Base-by-base conservation (phyloP, 2,113 vertebrate genomes). In the Ammodytes marinus region DNA sequence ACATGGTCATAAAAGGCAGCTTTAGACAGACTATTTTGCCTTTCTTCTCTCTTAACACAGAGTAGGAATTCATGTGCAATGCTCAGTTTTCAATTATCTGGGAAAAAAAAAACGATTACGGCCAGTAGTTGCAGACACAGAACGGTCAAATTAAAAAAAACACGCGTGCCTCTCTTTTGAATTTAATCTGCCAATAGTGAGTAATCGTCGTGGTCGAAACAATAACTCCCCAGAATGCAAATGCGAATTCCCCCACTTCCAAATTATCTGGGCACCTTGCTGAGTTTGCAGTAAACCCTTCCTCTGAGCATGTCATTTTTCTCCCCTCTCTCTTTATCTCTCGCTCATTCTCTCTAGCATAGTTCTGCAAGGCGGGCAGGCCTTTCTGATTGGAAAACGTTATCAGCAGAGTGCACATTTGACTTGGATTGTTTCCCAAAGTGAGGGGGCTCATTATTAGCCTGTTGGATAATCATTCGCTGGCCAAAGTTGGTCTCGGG, bases 391-490 rank as follows among this genome's bases (percentile, higher is more conserved):
- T 90, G 84, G 80, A 84, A 27, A 88, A 80, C 63, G 63, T 90
- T 92, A 93, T 93, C 91, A 88, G 91, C 43, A 19, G 43, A 70
- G 82, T 69, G 65, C 93, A 94, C 91, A 91, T 94, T 94, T 91
- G 85, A 81, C 87, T 93, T 87, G 87, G 83, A 92, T 90, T 89
- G 88, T 92, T 88, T 94, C 83, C 85, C 70, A 85, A 89, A 86
- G 72, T 81, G 86, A 86, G 77, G 72, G 70, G 72, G 70, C 83
- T 91, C 85, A 88, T 90, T 90, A 89, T 80, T 75, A 73, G 68
- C 68, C 15, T 58, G 83, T 84, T 85, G 74, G 85, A 86, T 90
- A 81, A 89, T 87, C 43, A 72, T 27, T 78, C 35, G 7, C 14
- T 50, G 73, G 80, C 69, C 76, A 88, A 86, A 84, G 77, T 83